phyloP scores from a whole-genome alignment of 1,140 invertebrate genomes.

The Tribolium madens region DNA sequence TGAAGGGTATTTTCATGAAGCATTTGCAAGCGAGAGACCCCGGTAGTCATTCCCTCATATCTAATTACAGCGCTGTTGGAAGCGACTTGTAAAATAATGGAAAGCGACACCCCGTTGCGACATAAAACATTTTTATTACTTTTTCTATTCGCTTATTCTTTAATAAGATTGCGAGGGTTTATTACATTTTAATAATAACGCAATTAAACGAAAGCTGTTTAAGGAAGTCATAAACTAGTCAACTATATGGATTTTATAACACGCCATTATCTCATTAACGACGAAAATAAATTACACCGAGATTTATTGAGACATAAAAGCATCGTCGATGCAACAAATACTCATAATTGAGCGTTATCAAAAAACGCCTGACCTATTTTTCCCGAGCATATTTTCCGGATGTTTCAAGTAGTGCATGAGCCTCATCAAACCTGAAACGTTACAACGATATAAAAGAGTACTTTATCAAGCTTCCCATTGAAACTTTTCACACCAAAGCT shows the following conservation, averaged over 20 bases:
- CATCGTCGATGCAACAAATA: slow-evolving; percentile 2
- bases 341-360: not conserved
- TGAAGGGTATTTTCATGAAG: slow-evolving; percentile 36
- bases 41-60: slow-evolving; percentile 42
- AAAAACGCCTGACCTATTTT: not conserved
- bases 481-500: slow-evolving; percentile 33
- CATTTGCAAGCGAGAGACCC: slow-evolving; percentile 2
- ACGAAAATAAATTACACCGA: slow-evolving; percentile 41
- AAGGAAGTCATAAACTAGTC: slow-evolving; percentile 40
- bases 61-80: slow-evolving; percentile 42
- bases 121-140: slow-evolving; percentile 44
- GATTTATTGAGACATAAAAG: slow-evolving; percentile 40
- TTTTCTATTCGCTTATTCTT: slow-evolving; percentile 45
- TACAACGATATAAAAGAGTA: slow-evolving; percentile 30
- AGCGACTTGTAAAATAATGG: slow-evolving; percentile 43
- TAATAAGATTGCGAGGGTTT: slow-evolving; percentile 43
- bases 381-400: not conserved
- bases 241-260: slow-evolving; percentile 44
- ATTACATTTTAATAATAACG: slow-evolving; percentile 46
- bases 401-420: not conserved
- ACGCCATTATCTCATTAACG: slow-evolving; percentile 43
- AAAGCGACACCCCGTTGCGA: slow-evolving; percentile 43
- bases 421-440: slow-evolving; percentile 19
- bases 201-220: slow-evolving; percentile 43
- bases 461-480: slow-evolving; percentile 24